Percentiles rank a stretch among this genome's conserved stretches.
These are phyloP conservation scores for Pteropus alecto DNA, from an alignment of 2,113 vertebrate species.

Conservation along the genomic window DNA sequence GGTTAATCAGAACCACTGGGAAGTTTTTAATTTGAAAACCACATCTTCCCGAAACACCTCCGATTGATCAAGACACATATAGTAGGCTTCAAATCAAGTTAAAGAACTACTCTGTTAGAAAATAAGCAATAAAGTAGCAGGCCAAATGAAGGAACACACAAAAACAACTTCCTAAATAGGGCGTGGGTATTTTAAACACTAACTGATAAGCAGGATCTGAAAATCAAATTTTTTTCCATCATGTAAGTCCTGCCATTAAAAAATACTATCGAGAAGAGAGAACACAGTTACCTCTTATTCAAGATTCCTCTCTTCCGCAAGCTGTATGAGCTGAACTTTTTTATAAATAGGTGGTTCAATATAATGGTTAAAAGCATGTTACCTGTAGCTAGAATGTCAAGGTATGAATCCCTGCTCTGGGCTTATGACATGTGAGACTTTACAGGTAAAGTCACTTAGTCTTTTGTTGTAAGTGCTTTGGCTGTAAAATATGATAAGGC, in stretches of 20 bases:
- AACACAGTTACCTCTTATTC: neutral
- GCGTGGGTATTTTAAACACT: neutral
- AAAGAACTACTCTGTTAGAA: neutral
- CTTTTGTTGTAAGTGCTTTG: neutral
- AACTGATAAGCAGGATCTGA: neutral
- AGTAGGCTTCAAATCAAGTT: neutral
- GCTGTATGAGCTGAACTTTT: neutral
- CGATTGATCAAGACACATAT: neutral
- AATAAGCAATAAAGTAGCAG: neutral
- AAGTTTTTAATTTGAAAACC: conserved; percentile 10
- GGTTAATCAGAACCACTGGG: neutral
- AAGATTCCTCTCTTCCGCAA: neutral
- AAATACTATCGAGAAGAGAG: neutral
- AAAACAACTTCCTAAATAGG: neutral
- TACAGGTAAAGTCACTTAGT: neutral
- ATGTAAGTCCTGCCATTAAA: neutral
- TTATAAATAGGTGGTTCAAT: neutral
- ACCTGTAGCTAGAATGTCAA: neutral
- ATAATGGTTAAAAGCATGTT: neutral
- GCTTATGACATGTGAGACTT: neutral
- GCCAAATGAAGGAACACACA: neutral
- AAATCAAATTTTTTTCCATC: neutral
- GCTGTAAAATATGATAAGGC: neutral
- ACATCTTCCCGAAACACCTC: neutral
- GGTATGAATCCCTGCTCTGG: neutral